Evolutionary conservation across 1,140 invertebrate genomes (phyloP), one percentile per base, ranked within the genome.

Genomic region (Antheraea mylitta): DNA sequence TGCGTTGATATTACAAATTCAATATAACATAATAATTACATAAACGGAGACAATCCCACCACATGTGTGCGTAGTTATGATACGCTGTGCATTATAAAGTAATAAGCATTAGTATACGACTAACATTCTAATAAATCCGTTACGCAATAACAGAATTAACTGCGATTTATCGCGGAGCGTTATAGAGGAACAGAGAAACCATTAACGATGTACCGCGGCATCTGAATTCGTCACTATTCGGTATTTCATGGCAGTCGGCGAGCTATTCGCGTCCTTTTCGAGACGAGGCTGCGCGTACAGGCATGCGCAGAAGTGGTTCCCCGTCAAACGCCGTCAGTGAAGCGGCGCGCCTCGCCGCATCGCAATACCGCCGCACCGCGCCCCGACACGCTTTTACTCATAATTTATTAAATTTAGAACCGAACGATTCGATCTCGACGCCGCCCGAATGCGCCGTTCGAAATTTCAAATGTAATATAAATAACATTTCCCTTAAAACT

Each of bases 91-190:
- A 30, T 30, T 30, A 30, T 30, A 53, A 53, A 53, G 9, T 53
- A 53, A 53, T 53, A 53, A 53, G 11, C 45, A 16, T 53, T 53
- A 53, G 16, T 68, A 74, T 75, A 73, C 73, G 68, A 69, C 64
- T 74, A 53, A 69, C 68, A 72, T 73, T 70, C 70, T 60, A 69
- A 74, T 75, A 77, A 77, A 79, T 80, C 71, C 70, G 30, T 74
- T 70, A 75, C 69, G 84, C 78, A 83, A 83, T 89, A 82, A 82
- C 78, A 80, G 80, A 86, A 88, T 88, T 86, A 89, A 83, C 83
- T 77, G 77, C 81, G 80, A 88, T 87, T 90, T 90, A 87, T 85
- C 73, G 77, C 71, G 73, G 79, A 80, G 79, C 77, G 71, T 83
- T 72, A 80, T 79, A 42, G 38, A 53, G 45, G 45, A 53, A 16